Base-by-base conservation (phyloP, 2,113 vertebrate genomes). In the Neolamprologus hecqui region DNA sequence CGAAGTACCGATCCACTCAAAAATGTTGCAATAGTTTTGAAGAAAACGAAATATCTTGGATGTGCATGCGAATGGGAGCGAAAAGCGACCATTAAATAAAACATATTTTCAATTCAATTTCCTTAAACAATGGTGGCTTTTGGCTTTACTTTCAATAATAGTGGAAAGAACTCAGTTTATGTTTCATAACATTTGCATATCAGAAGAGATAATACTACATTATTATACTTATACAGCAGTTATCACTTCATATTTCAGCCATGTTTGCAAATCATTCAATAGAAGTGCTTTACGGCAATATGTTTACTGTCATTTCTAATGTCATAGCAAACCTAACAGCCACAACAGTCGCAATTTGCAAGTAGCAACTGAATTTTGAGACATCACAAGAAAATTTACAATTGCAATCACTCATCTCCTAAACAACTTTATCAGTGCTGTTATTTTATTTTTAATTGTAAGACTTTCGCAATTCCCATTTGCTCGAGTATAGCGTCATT, bases 191-290 rank as follows among this genome's bases (percentile, higher is more conserved):
- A 28, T 26, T 28, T 47, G 40, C 14, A 47, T 28, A 75, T 1
- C 42, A 49, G 42, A 11, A 75, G 40, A 65, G 60, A 65, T 45
- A 45, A 28, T 75, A 19, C 14, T 47, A 28, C 23, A 75, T 28
- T 11, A 75, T 75, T 45, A 75, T 47, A 75, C 70, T 75, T 75
- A 60, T 75, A 26, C 15, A 47, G 42, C 23, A 75, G 70, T 47
- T 47, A 28, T 47, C 21, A 26, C 14, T 19, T 47, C 9, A 75
- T 26, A 75, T 47, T 75, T 75, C 21, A 28, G 42, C 23, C 23
- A 75, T 28, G 9, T 75, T 75, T 47, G 40, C 37, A 45, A 73
- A 75, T 75, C 9, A 75, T 1, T 75, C 40, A 65, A 75, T 15
- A 75, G 40, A 75, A 75, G 10, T 45, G 68, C 68, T 73, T 73